phyloP scores from a whole-genome alignment of 2,113 vertebrate species.

The Lepisosteus oculatus region DNA sequence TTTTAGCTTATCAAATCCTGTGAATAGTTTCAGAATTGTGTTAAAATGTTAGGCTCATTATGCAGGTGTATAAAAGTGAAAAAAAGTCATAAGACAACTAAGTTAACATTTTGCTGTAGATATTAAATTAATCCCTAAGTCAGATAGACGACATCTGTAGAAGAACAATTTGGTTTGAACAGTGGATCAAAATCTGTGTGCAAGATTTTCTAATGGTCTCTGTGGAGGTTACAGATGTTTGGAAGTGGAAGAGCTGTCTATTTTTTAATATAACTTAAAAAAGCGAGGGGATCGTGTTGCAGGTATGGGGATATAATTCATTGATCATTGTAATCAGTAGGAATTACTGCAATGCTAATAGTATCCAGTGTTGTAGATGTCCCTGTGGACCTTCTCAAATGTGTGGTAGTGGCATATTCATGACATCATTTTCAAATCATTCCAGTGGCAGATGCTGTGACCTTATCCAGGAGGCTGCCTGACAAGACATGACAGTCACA shows the following conservation, averaged over 20 bases:
- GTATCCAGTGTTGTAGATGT: slow-evolving; percentile 42
- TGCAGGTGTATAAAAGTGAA: no score
- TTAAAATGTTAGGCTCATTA: background rate
- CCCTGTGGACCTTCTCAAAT: slow-evolving; percentile 38
- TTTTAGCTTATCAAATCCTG: background rate
- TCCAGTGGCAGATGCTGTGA: slow-evolving; percentile 55
- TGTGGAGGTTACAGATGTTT: background rate
- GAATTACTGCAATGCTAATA: slow-evolving; percentile 28
- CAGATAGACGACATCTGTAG: background rate
- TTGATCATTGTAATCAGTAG: slow-evolving; percentile 23
- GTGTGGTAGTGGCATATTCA: slow-evolving; percentile 36
- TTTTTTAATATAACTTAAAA: background rate
- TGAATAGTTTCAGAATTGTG: background rate
- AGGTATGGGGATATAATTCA: slow-evolving; percentile 14
- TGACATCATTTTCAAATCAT: slow-evolving; percentile 38
- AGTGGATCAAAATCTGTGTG: slow-evolving; percentile 6
- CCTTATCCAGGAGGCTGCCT: slow-evolving; percentile 63
- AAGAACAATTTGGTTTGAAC: slow-evolving; percentile 5
- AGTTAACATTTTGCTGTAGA: background rate
- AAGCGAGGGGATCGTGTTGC: background rate
- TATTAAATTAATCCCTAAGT: background rate
- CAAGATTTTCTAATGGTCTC: background rate
- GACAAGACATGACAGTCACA: slow-evolving; percentile 48
- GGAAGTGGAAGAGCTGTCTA: background rate
- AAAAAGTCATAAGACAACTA: background rate